Base-by-base conservation (phyloP, 2,797 vertebrate genomes). In the Acanthornis magna region DNA sequence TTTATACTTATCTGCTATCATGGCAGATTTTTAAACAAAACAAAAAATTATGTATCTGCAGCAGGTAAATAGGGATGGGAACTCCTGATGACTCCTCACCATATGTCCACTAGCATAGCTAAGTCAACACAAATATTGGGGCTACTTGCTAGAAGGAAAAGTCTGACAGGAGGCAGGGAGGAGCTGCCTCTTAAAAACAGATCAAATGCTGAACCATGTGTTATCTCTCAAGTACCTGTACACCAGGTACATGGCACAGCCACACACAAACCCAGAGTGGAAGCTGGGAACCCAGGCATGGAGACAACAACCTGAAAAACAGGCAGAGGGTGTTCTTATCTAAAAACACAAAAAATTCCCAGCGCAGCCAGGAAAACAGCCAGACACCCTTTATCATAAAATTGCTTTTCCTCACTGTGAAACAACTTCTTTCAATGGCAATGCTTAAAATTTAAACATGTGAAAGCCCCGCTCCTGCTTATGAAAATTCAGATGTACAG, bases 231-330 rank as follows among this genome's bases (percentile, higher is more conserved):
- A 38, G 47, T 32, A 51, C 18, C 23, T n/a, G 27, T 5, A 38
- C 19, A 32, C 4, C 0, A 2, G 47, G 34, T 8, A 50, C 16
- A 2, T 3, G 9, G 77, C 62, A 90, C 11, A 66, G 61, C 32
- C 57, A 80, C 26, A 38, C 0, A 0, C 11, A 73, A 43, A 54
- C 16, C n/a, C 8, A 22, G 43, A 32, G 27, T 3, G 25, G 55
- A 63, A 34, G 25, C 36, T 43, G 32, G 77, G 47, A 58, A 57
- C 23, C 23, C 3, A 22, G 21, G 34, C 42, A 16, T 0, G 0
- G 9, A 66, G 58, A 38, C 9, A 13, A 55, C 58, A 78, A 62
- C 13, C 38, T 54, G 54, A 79, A 23, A 40, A 53, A 87, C n/a
- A 25, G 32, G 11, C 45, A 75, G 13, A 82, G 21, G 17, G 16